These are phyloP conservation scores for Garra rufa DNA, from an alignment of 2,113 vertebrate genomes.

Conservation along the genomic window DNA sequence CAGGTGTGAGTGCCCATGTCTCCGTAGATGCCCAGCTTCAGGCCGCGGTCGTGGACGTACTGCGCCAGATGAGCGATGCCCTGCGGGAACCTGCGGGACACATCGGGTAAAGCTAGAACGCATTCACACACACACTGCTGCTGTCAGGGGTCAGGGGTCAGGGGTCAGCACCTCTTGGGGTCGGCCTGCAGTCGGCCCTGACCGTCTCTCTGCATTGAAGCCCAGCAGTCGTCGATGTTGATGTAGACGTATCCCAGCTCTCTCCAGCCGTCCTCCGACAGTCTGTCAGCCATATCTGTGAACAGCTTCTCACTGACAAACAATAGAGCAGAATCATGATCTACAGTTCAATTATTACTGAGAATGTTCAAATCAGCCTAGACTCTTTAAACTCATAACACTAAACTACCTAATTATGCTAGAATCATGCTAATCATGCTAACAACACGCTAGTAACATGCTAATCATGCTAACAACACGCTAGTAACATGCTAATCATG, in stretches of 20 bases:
- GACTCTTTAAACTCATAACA: too few relatives aligned
- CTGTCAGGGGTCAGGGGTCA: not conserved
- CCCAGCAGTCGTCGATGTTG: constrained; percentile 97
- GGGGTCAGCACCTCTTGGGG: constrained; percentile 73
- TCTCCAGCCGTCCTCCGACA: constrained; percentile 80
- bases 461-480: too few relatives aligned
- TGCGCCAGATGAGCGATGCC: constrained; percentile 85
- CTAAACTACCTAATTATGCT: too few relatives aligned
- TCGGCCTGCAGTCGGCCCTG: constrained; percentile 82
- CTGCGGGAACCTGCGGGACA: constrained; percentile 78
- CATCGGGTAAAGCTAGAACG: too few relatives aligned
- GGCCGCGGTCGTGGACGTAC: constrained; percentile 86
- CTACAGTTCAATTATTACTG: too few relatives aligned
- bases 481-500: too few relatives aligned
- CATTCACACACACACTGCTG: too few relatives aligned
- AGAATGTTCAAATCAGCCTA: too few relatives aligned
- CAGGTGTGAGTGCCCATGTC: constrained; percentile 90
- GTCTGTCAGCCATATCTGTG: constrained; percentile 88
- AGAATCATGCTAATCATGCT: too few relatives aligned
- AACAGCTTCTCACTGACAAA: constrained; percentile 89
- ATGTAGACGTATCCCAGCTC: constrained; percentile 81
- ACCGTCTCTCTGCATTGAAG: constrained; percentile 77
- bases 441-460: too few relatives aligned
- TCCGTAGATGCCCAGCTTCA: constrained; percentile 91
- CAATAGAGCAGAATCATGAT: too few relatives aligned